Evolutionary conservation across 2,797 vertebrate species (phyloP).

Genomic region (Pantherophis alleghaniensis): DNA sequence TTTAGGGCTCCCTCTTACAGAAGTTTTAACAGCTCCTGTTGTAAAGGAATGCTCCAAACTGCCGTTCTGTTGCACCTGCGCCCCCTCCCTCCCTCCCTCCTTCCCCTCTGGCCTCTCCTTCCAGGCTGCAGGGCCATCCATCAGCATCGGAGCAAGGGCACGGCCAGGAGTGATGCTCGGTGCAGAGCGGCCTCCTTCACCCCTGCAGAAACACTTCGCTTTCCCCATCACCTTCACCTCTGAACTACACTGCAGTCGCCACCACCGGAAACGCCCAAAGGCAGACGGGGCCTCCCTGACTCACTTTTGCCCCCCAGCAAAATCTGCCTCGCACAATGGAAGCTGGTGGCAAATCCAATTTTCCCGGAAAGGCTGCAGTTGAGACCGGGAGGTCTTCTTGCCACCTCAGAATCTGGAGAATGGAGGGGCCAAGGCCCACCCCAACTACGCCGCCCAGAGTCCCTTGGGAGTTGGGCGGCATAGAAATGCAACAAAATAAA

Average conservation of each 20-base stretch:
- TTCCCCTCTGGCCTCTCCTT: background rate
- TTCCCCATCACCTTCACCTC: too few relatives aligned
- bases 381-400: background rate
- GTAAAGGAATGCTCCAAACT: constrained; percentile 10
- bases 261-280: background rate
- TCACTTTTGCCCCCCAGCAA: background rate
- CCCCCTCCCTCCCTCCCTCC: background rate
- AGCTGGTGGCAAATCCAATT: background rate
- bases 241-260: background rate
- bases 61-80: background rate
- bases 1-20: constrained; percentile 7
- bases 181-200: too few relatives aligned
- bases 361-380: background rate
- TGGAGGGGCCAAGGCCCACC: background rate
- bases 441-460: background rate
- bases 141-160: background rate
- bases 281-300: background rate
- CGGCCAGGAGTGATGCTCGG: background rate
- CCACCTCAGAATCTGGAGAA: background rate
- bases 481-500: too few relatives aligned
- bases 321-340: background rate
- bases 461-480: too few relatives aligned
- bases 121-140: background rate
- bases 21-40: constrained; percentile 19
- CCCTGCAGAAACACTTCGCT: too few relatives aligned